Conservation (phyloP, 2,113 vertebrate species). For the Hucho hucho region DNA sequence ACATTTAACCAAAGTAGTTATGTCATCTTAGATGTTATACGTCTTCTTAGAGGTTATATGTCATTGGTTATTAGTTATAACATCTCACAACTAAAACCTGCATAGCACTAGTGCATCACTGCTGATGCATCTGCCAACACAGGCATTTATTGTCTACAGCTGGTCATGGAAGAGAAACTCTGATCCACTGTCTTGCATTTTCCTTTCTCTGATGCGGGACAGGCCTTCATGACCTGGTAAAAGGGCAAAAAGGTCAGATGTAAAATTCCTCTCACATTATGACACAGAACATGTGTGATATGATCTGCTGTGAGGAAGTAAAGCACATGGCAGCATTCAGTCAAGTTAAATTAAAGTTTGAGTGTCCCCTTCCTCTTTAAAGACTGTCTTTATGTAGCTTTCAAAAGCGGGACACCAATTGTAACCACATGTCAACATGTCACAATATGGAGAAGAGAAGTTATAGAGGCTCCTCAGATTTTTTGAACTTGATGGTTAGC, state of each 20-base stretch:
- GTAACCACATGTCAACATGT: constrained; percentile 36
- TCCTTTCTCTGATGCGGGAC: constrained; percentile 53
- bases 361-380: not conserved
- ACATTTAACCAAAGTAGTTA: constrained; percentile 30
- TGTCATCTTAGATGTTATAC: constrained; percentile 19
- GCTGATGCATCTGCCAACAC: constrained; percentile 47
- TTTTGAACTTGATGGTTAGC: no score
- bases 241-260: constrained; percentile 52
- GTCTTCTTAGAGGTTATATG: not conserved
- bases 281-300: constrained; percentile 30
- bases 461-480: not conserved
- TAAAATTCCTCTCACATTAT: constrained; percentile 33
- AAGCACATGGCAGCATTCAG: not conserved
- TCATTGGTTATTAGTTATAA: no score
- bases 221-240: constrained; percentile 47
- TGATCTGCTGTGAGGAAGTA: not conserved
- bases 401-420: constrained; percentile 14
- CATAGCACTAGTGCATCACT: no score
- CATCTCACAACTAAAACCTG: no score
- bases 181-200: constrained; percentile 46
- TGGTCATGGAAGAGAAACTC: constrained; percentile 58
- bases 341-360: constrained; percentile 17
- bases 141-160: constrained; percentile 53
- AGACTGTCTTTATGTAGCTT: not conserved
- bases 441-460: constrained; percentile 20